A percentile compares a stretch with the other conserved stretches of the same genome.
Conservation (phyloP, 2,888 invertebrate species). For the Physocephala rufipes region DNA sequence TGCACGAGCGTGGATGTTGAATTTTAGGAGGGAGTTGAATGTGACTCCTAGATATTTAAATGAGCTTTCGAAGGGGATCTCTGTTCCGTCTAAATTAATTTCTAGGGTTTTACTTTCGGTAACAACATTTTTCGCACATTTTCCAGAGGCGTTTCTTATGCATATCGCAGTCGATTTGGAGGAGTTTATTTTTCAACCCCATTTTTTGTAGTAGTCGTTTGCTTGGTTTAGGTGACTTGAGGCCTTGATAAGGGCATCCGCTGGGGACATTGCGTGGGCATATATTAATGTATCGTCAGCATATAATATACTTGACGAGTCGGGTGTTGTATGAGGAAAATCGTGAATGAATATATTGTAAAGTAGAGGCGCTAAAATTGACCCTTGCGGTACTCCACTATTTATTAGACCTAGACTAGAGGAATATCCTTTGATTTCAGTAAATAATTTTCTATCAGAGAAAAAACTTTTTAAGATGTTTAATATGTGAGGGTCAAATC, state of each 20-base stretch:
- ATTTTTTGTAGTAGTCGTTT: conserved; percentile 25
- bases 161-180: conserved; percentile 31
- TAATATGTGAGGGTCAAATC: conserved; percentile 19
- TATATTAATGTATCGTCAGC: conserved; percentile 36
- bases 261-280: conserved; percentile 5
- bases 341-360: conserved; percentile 38
- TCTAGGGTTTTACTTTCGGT: conserved; percentile 27
- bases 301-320: conserved; percentile 34
- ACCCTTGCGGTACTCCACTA: conserved; percentile 36
- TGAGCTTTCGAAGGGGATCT: conserved; percentile 2
- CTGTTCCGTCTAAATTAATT: not conserved
- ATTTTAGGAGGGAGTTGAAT: conserved; percentile 16
- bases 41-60: conserved; percentile 31
- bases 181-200: conserved; percentile 34
- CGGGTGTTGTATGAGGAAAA: conserved; percentile 36
- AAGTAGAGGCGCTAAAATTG: conserved; percentile 33
- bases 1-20: not conserved
- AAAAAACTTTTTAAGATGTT: conserved; percentile 15
- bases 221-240: conserved; percentile 10
- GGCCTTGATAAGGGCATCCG: not conserved
- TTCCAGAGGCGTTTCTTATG: conserved; percentile 35
- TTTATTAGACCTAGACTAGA: conserved; percentile 10
- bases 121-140: conserved; percentile 16
- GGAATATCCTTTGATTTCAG: conserved; percentile 19
- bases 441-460: conserved; percentile 23